These are phyloP conservation scores for Gallinago undulata DNA, from an alignment of 2,113 vertebrate species.

Conservation along the genomic window DNA sequence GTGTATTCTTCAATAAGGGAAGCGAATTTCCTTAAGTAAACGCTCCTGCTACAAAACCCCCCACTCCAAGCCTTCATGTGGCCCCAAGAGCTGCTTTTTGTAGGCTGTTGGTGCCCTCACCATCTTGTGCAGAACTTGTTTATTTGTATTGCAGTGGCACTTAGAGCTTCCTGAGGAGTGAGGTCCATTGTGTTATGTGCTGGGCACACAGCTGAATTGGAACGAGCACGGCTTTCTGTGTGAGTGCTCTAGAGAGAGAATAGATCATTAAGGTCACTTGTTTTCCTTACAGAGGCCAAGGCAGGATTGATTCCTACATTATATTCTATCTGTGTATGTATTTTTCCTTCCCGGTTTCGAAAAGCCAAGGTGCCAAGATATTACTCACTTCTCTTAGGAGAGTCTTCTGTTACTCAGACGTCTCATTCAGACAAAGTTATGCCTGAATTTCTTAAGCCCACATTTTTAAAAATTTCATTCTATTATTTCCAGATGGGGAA, in stretches of 20 bases:
- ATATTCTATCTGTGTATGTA: constrained; percentile 21
- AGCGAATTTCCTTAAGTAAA: constrained; percentile 2
- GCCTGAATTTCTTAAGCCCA: neutral
- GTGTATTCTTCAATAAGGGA: neutral
- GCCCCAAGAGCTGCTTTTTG: constrained; percentile 49
- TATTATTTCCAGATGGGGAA: neutral
- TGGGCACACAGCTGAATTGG: constrained; percentile 58
- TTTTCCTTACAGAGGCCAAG: constrained; percentile 56
- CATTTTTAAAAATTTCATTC: neutral
- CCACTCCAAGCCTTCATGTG: neutral
- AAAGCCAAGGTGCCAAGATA: neutral
- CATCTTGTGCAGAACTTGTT: constrained; percentile 61
- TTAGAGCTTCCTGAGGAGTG: constrained; percentile 56
- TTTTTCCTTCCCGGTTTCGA: constrained; percentile 39
- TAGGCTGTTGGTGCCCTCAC: constrained; percentile 55
- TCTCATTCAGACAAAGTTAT: neutral
- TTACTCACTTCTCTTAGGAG: neutral
- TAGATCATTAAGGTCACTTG: constrained; percentile 70
- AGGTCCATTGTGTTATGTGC: constrained; percentile 53
- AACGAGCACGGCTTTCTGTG: constrained; percentile 52
- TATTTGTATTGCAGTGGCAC: constrained; percentile 61
- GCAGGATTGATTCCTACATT: constrained; percentile 61
- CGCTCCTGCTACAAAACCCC: neutral
- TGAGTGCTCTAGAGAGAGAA: constrained; percentile 70
- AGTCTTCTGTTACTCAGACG: neutral